Percentiles rank a stretch among this genome's conserved stretches.
Conservation (phyloP, 2,888 invertebrate genomes). For the Ectemnius cavifrons region DNA sequence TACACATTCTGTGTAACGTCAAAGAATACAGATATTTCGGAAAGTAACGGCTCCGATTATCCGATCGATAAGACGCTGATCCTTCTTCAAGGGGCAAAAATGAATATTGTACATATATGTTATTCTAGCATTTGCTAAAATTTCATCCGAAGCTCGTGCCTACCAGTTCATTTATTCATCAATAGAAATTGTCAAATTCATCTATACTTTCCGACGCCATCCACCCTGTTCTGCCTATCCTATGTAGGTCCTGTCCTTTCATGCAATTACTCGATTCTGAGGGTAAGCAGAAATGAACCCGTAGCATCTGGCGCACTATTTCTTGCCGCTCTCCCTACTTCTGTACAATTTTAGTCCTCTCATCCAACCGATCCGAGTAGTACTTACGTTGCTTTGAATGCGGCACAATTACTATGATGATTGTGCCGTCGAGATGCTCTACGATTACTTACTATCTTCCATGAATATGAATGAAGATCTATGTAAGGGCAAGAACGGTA, state of each 20-base stretch:
- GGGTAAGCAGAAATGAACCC: no score
- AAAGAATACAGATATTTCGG: slow-evolving; percentile 50
- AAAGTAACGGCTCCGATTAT: slow-evolving; percentile 42
- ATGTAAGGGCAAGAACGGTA: slow-evolving; percentile 50
- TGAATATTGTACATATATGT: slow-evolving; percentile 16
- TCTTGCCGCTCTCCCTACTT: no score
- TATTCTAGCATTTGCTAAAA: slow-evolving; percentile 34
- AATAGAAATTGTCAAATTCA: slow-evolving; percentile 29
- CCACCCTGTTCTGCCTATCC: slow-evolving; percentile 3
- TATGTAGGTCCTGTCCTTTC: no score
- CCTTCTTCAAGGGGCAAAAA: slow-evolving; percentile 41
- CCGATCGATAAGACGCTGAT: slow-evolving; percentile 25
- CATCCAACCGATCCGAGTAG: no score
- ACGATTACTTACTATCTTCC: slow-evolving; percentile 36
- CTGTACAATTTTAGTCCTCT: no score
- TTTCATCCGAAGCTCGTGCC: slow-evolving; percentile 41
- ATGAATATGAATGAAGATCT: slow-evolving; percentile 21
- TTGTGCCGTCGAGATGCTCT: no score
- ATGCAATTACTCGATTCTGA: no score
- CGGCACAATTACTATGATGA: no score
- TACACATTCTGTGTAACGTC: slow-evolving; percentile 50
- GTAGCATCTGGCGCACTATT: no score
- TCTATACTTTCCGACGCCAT: slow-evolving; percentile 22
- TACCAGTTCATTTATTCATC: slow-evolving; percentile 28
- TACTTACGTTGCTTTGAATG: no score